Evolutionary conservation across 1,140 invertebrate species (phyloP), one percentile per base, ranked within the genome.

Genomic region (Drosophila pachea): DNA sequence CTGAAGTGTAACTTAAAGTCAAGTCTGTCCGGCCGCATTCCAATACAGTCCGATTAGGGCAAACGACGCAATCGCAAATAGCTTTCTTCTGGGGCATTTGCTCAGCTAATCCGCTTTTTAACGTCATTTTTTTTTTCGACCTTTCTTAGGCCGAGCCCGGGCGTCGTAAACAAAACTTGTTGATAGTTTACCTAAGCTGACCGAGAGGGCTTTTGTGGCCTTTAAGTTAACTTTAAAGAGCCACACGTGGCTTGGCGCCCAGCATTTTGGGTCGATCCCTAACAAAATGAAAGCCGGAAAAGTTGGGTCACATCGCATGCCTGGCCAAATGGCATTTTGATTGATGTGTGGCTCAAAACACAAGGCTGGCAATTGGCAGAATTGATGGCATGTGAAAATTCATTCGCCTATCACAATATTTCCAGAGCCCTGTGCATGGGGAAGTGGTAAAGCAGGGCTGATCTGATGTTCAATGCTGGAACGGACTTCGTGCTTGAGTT

Each of bases 271-370:
- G 6, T 11, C 8, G 35, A 58, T 7, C 50, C 45, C 60, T 40
- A 64, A 62, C 40, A 31, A 36, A 59, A 50, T 45, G 72, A 49
- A 56, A 14, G 42, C 31, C 45, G 32, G 29, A 40, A 9, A 33
- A 45, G 40, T 55, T 29, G 22, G n/a, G 69, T 49, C 38, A 32
- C 61, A 49, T 75, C 68, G 73, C 73, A 75, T 73, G 73, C 60
- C 55, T 40, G 33, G 35, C 67, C 65, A 84, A 84, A 84, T 86
- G 81, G 64, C 76, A 64, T 64, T 86, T 81, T 84, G 79, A 86
- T 84, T 86, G 79, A 84, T 74, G 70, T 84, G 64, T 76, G 73
- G 22, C 79, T 76, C 81, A 68, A 65, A 74, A 74, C 38, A 48
- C 65, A 64, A 65, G 59, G 32, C 16, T 45, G 47, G 12, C 62